Evolutionary conservation across 2,797 vertebrate genomes (phyloP), one percentile per base, ranked within the genome.

Genomic region (Schizothorax lantsangensis): DNA sequence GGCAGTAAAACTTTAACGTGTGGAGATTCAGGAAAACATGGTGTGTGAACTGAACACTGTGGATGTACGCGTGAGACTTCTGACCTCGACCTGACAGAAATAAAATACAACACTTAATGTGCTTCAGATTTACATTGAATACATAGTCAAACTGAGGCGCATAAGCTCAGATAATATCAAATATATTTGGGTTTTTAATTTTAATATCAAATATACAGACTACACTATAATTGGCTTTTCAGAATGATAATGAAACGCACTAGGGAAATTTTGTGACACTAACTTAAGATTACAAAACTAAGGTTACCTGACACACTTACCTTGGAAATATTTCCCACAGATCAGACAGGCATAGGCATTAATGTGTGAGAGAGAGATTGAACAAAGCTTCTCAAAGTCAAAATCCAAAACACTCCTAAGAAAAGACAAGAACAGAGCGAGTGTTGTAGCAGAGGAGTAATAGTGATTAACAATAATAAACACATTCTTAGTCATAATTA

Each of bases 261-360:
- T 6, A 30, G 12, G 2, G 17, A 38, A 2, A 21, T 21, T 9
- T 23, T n/a, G 8, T 21, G 3, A 68, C 54, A 57, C 21, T 68
- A 5, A 38, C 17, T 19, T 68, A 0, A 19, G 19, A 69, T 21
- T 21, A 38, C 33, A 36, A 38, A 38, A 38, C 17, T 7, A 17
- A 43, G 2, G 6, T 26, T 45, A 74, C 26, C 10, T 14, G 26
- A 5, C 5, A 57, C 38, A 72, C 82, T 36, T 92, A 99, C 98
- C 98, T 95, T 98, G 98, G 90, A 99, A 99, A 91, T 99, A 99
- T 89, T 99, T 99, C 45, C 98, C 98, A 71, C 98, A 99, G 88
- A 99, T 98, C 0, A 99, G 96, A 84, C 98, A 99, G 81, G 98
- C 98, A 0, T 99, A 99, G 0, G 96, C 98, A 0, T 99, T 99